phyloP scores from a whole-genome alignment of 2,113 vertebrate species.

The Pseudorectes ferrugineus region DNA sequence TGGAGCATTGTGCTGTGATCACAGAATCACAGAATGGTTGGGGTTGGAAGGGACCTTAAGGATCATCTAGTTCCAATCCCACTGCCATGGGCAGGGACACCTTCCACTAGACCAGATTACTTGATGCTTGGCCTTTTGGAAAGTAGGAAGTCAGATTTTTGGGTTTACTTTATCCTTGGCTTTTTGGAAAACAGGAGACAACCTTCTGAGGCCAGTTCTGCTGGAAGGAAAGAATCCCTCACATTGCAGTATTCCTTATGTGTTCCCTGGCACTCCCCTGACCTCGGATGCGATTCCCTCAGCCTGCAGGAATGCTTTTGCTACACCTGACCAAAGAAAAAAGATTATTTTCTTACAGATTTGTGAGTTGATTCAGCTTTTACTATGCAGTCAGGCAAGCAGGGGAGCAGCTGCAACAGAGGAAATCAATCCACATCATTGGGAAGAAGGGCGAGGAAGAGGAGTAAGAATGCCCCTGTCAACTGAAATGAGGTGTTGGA shows the following conservation, averaged over 20 bases:
- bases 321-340: background rate
- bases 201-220: background rate
- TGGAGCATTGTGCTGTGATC: background rate
- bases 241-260: rapidly evolving
- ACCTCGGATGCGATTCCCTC: background rate
- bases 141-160: background rate
- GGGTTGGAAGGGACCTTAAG: background rate
- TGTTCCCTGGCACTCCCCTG: background rate
- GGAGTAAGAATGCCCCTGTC: background rate
- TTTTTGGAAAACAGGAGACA: background rate
- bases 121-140: background rate
- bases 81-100: background rate
- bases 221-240: background rate
- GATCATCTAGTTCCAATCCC: background rate
- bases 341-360: background rate
- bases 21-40: background rate
- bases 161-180: background rate
- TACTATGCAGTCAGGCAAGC: background rate
- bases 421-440: rapidly evolving
- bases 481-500: background rate
- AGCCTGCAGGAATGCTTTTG: background rate
- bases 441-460: background rate
- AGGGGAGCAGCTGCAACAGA: background rate
- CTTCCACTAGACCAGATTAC: background rate
- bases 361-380: background rate